Conservation (phyloP, 2,797 vertebrate genomes). For the Lepus townsendii region DNA sequence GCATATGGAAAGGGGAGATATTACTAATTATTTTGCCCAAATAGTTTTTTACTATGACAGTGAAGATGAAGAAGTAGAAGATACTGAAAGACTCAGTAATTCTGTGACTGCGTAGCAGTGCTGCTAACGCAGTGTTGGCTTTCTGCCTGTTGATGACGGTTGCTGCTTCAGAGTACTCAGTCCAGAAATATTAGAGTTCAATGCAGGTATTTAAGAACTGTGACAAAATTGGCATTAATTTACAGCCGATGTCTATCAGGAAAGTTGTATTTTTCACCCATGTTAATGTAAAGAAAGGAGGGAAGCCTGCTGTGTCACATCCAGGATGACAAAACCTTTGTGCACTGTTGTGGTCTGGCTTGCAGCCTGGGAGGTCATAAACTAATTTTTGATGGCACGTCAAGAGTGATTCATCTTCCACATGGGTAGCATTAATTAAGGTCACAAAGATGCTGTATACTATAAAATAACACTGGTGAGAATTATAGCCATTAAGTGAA, state of each 20-base stretch:
- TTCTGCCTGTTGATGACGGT: neutral
- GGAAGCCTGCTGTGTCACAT: neutral
- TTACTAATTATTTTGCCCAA: constrained; percentile 6
- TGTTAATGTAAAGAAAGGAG: neutral
- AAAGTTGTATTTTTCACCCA: constrained; percentile 16
- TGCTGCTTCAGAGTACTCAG: neutral
- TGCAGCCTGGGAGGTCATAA: neutral
- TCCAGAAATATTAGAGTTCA: neutral
- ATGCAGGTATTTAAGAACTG: neutral
- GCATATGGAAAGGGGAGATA: neutral
- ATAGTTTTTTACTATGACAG: neutral
- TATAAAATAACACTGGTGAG: constrained; percentile 29
- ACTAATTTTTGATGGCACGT: constrained; percentile 10
- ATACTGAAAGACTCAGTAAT: neutral
- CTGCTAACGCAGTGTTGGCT: neutral
- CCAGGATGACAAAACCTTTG: neutral
- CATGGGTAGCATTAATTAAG: constrained; percentile 7
- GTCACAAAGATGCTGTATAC: neutral
- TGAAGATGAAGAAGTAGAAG: neutral
- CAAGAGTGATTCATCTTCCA: constrained; percentile 10
- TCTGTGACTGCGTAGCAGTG: neutral
- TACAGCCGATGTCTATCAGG: neutral
- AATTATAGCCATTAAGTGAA: neutral
- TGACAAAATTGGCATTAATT: neutral
- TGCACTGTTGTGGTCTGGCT: neutral